Base-by-base conservation (phyloP, 1,140 invertebrate species). In the Brachionus asplanchnoidis region DNA sequence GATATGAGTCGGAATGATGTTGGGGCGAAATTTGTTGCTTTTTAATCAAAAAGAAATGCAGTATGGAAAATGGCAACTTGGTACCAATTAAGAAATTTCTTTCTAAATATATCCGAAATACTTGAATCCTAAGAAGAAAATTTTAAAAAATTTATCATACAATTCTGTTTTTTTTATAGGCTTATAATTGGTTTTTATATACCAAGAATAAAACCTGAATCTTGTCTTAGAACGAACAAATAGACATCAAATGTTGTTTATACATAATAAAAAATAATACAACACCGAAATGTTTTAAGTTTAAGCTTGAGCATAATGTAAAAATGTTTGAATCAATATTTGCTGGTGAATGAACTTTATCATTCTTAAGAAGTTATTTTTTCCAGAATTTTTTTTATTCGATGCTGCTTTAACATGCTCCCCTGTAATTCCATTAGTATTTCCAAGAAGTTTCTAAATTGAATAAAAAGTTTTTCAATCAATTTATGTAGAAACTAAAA, bases 101-200 rank as follows among this genome's bases (percentile, higher is more conserved):
- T 36, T 5, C 32, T 36, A 36, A 53, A 14, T 17, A 53, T 14
- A 53, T 66, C 12, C 60, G 60, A 23, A 66, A 66, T 23, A 66
- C 3, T 66, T 12, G 11, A 66, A 66, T 66, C 60, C 7, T 7
- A 36, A 36, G 32, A 36, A 36, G 32, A 5, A 36, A 36, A 36
- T 36, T 36, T 36, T 8, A 56, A 68, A 32, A 68, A 26, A 36
- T 68, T 68, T 26, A 68, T 23, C 12, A 36, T 14, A 36, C 12
- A 68, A 14, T 36, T 32, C 32, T 68, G 26, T 7, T 68, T 12
- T 68, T 68, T 40, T 40, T 32, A 23, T 68, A 32, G 66, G 14
- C 12, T n/a, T 68, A 68, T 68, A 68, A 68, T 68, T 36, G 66
- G 11, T 68, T 40, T 68, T 68, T 68, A 68, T 68, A 32, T 68